Conservation (phyloP, 2,888 invertebrate genomes). For the Phortica magna region DNA sequence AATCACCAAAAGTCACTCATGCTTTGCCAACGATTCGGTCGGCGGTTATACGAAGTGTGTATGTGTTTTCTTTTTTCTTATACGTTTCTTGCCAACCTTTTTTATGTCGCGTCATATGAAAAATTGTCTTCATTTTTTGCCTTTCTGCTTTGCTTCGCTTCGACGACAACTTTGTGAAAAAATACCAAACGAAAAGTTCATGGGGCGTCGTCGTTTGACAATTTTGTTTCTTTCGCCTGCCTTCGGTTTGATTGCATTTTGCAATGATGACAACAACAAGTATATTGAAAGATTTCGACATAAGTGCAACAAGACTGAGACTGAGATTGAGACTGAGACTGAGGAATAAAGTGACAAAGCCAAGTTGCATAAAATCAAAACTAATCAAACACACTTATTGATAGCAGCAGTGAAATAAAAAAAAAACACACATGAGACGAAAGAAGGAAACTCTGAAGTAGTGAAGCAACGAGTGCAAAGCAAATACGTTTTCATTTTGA, state of each 20-base stretch:
- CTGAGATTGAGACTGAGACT: neutral
- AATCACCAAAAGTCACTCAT: conserved; percentile 43
- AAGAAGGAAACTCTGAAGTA: conserved; percentile 9
- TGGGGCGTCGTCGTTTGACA: neutral
- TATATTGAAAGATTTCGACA: neutral
- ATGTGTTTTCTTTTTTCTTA: conserved; percentile 6
- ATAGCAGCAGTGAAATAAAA: neutral
- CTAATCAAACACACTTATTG: conserved; percentile 55
- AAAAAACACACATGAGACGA: neutral
- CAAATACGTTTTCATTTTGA: conserved; percentile 68
- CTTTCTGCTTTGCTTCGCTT: conserved; percentile 35
- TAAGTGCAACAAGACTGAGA: neutral
- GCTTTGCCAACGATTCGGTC: conserved; percentile 9
- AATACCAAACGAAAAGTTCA: neutral
- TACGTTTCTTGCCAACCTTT: neutral
- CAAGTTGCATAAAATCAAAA: conserved; percentile 52
- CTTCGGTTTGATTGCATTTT: conserved; percentile 5
- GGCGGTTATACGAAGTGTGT: neutral
- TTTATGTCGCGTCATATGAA: conserved; percentile 10
- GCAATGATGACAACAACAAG: neutral
- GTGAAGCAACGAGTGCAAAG: conserved; percentile 53
- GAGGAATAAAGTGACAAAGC: neutral
- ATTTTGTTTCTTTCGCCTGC: neutral
- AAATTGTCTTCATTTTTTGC: conserved; percentile 2
- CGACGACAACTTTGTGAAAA: conserved; percentile 4